phyloP scores from a whole-genome alignment of 1,140 invertebrate species.

The Onthophagus taurus region DNA sequence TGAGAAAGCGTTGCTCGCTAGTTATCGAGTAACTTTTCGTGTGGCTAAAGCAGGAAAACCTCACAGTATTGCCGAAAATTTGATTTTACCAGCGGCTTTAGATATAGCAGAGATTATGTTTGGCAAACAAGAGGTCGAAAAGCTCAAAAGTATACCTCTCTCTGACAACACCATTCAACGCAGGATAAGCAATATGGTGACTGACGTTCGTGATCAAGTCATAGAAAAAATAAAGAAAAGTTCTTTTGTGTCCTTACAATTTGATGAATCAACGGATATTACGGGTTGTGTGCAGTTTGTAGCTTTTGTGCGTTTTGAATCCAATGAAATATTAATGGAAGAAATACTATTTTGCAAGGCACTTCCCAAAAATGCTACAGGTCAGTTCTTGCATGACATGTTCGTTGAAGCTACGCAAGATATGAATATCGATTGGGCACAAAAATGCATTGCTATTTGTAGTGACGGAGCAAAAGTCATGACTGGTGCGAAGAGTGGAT shows the following conservation, averaged over 20 bases:
- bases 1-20: too few species aligned
- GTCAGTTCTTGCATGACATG: constrained; percentile 23
- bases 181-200: too few species aligned
- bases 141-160: too few species aligned
- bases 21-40: too few species aligned
- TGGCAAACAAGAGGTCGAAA: too few species aligned
- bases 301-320: constrained; percentile 26
- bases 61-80: too few species aligned
- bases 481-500: constrained; percentile 29
- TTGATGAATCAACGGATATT: constrained; percentile 12
- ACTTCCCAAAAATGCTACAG: constrained; percentile 20
- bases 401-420: constrained; percentile 20
- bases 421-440: constrained; percentile 20
- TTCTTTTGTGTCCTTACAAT: constrained; percentile 8
- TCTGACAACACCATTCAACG: too few species aligned
- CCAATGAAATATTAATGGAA: constrained; percentile 22
- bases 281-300: constrained; percentile 11
- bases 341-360: constrained; percentile 28
- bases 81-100: too few species aligned
- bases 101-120: too few species aligned
- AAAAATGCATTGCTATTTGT: constrained; percentile 29
- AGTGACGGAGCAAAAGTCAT: constrained; percentile 35
- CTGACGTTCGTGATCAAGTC: constrained; percentile 22
- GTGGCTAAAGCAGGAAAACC: too few species aligned
- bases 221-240: constrained; percentile 15